phyloP scores from a whole-genome alignment of 2,888 invertebrate genomes.

The Pristionchus japonicus region DNA sequence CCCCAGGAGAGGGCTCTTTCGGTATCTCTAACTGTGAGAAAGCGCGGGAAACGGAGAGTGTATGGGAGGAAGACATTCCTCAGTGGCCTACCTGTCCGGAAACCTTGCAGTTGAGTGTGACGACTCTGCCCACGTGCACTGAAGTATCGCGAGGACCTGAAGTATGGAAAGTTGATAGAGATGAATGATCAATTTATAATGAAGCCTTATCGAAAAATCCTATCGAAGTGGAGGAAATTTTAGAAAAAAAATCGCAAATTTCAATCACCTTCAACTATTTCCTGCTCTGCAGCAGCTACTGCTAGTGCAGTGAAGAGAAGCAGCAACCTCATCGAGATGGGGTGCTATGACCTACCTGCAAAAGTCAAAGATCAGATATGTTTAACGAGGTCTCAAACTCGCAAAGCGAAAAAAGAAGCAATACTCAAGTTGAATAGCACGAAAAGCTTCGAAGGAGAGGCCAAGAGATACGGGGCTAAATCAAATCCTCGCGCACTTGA shows the following conservation, averaged over 20 bases:
- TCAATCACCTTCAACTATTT: constrained; percentile 20
- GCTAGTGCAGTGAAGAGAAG: constrained; percentile 1
- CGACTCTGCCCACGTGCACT: constrained; percentile 44
- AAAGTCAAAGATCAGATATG: not conserved
- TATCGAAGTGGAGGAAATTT: too few species aligned
- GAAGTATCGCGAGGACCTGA: constrained; percentile 36
- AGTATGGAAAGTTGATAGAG: not conserved
- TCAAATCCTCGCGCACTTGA: constrained; percentile 47
- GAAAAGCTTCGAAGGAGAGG: constrained; percentile 7
- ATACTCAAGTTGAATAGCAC: not conserved
- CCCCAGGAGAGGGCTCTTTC: not conserved
- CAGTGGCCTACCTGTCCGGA: constrained; percentile 39
- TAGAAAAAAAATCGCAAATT: not conserved
- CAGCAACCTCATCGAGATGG: not conserved
- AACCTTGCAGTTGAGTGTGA: constrained; percentile 42
- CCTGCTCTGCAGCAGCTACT: constrained; percentile 22
- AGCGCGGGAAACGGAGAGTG: not conserved
- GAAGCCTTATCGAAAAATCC: too few species aligned
- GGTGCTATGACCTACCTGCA: not conserved
- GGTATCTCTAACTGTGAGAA: not conserved
- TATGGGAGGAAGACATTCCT: not conserved
- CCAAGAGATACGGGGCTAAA: constrained; percentile 42
- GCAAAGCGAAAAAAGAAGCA: not conserved
- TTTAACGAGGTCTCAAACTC: too few species aligned
- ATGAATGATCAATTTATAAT: too few species aligned